phyloP scores from a whole-genome alignment of 1,140 invertebrate species.

The Agrilus planipennis region DNA sequence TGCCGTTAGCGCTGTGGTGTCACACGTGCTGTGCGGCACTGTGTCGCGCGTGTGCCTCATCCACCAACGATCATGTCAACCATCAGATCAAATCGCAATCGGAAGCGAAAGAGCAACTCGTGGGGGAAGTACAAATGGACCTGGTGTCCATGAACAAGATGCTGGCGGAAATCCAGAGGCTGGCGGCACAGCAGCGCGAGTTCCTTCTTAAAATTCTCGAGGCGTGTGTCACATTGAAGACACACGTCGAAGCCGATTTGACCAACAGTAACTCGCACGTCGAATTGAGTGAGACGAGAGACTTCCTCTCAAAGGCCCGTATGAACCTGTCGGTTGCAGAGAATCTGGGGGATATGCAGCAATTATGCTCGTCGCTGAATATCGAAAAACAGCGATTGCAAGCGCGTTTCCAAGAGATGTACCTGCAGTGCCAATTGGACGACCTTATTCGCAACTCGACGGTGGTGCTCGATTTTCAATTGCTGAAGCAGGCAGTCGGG shows the following conservation, averaged over 20 bases:
- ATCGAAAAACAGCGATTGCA: constrained; percentile 52
- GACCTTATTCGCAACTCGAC: constrained; percentile 53
- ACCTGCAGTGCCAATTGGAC: constrained; percentile 56
- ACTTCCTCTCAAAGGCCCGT: constrained; percentile 47
- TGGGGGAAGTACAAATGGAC: constrained; percentile 47
- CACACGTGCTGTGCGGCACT: constrained; percentile 50
- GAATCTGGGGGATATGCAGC: constrained; percentile 43
- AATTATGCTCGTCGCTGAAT: constrained; percentile 42
- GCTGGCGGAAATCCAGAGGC: constrained; percentile 47
- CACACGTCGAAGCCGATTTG: constrained; percentile 57
- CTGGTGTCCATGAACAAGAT: constrained; percentile 39
- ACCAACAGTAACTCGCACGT: constrained; percentile 51
- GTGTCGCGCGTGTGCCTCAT: constrained; percentile 55
- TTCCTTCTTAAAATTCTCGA: constrained; percentile 61
- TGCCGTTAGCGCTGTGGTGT: constrained; percentile 62
- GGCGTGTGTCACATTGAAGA: constrained; percentile 57
- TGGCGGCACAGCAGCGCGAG: constrained; percentile 53
- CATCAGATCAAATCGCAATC: constrained; percentile 54
- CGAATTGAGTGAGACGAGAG: constrained; percentile 51
- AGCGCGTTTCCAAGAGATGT: constrained; percentile 57
- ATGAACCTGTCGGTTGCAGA: constrained; percentile 43
- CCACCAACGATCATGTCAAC: constrained; percentile 46
- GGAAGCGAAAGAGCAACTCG: constrained; percentile 54
- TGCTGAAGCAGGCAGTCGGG: constrained; percentile 50
- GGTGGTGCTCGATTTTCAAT: constrained; percentile 50